phyloP scores from a whole-genome alignment of 2,888 invertebrate genomes.

The Philaethria dido region DNA sequence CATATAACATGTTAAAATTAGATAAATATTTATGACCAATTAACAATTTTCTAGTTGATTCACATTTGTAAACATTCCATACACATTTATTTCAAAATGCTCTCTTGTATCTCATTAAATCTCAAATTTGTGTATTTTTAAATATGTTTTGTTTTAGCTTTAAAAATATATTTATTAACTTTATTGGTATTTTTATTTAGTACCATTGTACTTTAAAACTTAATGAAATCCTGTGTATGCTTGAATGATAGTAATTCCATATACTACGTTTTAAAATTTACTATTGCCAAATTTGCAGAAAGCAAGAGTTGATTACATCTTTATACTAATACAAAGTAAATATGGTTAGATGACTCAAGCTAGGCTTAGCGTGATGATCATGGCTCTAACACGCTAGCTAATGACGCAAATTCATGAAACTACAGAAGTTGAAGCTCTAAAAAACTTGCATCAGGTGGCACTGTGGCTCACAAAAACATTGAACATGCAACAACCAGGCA shows the following conservation, averaged over 20 bases:
- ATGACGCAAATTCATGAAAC: constrained; percentile 30
- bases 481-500: constrained; percentile 48
- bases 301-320: neutral
- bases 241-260: no score
- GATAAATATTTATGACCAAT: constrained; percentile 18
- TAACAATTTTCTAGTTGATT: constrained; percentile 19
- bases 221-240: no score
- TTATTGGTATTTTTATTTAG: neutral
- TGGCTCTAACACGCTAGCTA: constrained; percentile 10
- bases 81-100: constrained; percentile 20
- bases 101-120: constrained; percentile 20
- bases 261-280: neutral
- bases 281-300: neutral
- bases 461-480: constrained; percentile 34
- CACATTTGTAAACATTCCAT: constrained; percentile 26
- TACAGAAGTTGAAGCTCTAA: constrained; percentile 22
- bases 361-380: constrained; percentile 14
- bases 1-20: constrained; percentile 11
- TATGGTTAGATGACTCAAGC: neutral
- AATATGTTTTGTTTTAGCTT: constrained; percentile 27
- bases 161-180: constrained; percentile 31
- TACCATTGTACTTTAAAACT: neutral
- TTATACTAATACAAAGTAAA: constrained; percentile 1
- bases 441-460: constrained; percentile 27
- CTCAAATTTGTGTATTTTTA: constrained; percentile 14